Percentiles rank a stretch among this genome's conserved stretches.
phyloP scores from a whole-genome alignment of 2,888 invertebrate species.

The Oscheius sp. region DNA sequence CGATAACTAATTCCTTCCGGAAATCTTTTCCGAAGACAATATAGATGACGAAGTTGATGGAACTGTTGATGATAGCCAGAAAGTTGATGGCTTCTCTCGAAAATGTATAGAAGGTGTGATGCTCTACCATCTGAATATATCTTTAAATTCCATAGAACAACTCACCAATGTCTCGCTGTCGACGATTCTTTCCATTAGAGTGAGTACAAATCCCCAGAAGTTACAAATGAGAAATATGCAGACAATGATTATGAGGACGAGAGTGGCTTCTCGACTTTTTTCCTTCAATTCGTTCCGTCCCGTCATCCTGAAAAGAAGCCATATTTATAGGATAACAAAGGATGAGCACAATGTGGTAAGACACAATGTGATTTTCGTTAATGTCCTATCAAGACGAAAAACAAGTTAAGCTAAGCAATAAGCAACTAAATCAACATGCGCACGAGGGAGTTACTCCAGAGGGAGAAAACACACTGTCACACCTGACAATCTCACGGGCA shows the following conservation, averaged over 20 bases:
- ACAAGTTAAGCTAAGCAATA: neutral
- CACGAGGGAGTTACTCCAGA: too few species aligned
- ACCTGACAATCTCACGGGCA: slow-evolving; percentile 51
- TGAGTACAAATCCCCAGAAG: slow-evolving; percentile 66
- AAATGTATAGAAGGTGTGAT: slow-evolving; percentile 62
- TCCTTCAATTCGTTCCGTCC: slow-evolving; percentile 59
- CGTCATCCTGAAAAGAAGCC: slow-evolving; percentile 41
- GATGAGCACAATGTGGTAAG: neutral
- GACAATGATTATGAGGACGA: slow-evolving; percentile 65
- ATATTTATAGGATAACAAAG: neutral
- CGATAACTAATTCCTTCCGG: slow-evolving; percentile 59
- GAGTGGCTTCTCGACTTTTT: slow-evolving; percentile 63
- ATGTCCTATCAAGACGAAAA: neutral
- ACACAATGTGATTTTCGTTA: neutral
- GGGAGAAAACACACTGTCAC: slow-evolving; percentile 1
- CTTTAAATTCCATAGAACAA: neutral
- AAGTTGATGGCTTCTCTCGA: slow-evolving; percentile 79
- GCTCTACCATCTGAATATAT: slow-evolving; percentile 40
- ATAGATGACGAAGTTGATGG: slow-evolving; percentile 96
- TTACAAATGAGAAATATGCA: slow-evolving; percentile 67
- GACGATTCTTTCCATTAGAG: slow-evolving; percentile 59
- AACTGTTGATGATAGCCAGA: slow-evolving; percentile 93
- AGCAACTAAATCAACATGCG: slow-evolving; percentile 5
- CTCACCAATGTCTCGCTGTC: slow-evolving; percentile 49
- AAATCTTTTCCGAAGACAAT: slow-evolving; percentile 93